These are phyloP conservation scores for Noctua comes DNA, from an alignment of 2,888 invertebrate genomes.

Conservation along the genomic window DNA sequence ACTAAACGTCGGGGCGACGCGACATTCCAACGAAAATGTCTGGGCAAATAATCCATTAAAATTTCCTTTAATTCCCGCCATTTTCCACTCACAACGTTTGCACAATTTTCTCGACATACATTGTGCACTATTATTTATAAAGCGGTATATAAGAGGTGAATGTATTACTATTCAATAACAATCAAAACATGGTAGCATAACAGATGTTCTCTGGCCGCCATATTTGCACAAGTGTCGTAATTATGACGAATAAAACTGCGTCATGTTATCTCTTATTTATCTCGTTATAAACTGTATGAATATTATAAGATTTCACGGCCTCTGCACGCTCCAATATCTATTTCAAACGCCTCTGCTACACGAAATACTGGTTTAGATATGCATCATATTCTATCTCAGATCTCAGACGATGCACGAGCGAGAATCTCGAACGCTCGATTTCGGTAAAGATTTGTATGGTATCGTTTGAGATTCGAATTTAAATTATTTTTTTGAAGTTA, in stretches of 20 bases:
- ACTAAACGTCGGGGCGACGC: not conserved
- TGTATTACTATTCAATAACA: conserved; percentile 65
- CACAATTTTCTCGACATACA: conserved; percentile 36
- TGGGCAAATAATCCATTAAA: not conserved
- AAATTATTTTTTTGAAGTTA: not conserved
- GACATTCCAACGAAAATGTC: not conserved
- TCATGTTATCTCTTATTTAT: conserved; percentile 64
- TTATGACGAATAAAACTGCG: conserved; percentile 61
- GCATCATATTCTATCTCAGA: not conserved
- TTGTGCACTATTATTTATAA: conserved; percentile 34
- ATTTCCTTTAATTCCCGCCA: conserved; percentile 8
- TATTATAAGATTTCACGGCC: conserved; percentile 43
- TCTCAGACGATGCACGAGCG: not conserved
- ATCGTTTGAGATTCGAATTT: not conserved
- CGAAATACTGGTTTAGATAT: not conserved
- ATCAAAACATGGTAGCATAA: conserved; percentile 72
- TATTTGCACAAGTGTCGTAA: conserved; percentile 70
- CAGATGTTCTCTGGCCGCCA: conserved; percentile 60
- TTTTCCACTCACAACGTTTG: conserved; percentile 33
- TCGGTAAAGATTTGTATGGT: not conserved
- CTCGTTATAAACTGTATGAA: conserved; percentile 50
- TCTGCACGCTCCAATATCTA: conserved; percentile 36
- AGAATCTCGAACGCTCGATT: not conserved
- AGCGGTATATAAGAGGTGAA: conserved; percentile 62
- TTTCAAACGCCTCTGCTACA: not conserved